Conservation (phyloP, 2,113 vertebrate genomes). For the Dromiciops gliroides region DNA sequence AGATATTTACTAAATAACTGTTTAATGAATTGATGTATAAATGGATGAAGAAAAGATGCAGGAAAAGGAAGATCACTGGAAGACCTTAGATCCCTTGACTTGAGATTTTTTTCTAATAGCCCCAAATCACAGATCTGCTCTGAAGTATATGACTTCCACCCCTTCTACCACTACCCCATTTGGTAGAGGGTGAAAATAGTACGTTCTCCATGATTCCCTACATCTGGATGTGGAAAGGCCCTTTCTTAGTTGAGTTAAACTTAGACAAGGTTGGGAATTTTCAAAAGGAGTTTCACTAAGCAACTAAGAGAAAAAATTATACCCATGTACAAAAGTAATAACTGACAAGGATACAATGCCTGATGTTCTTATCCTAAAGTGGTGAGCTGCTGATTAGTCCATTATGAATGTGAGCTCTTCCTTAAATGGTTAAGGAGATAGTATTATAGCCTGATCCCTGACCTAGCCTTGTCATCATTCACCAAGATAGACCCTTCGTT, state of each 20-base stretch:
- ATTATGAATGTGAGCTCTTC: neutral
- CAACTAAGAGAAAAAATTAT: neutral
- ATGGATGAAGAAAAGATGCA: neutral
- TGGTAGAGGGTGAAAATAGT: neutral
- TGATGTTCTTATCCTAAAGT: neutral
- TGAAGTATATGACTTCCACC: neutral
- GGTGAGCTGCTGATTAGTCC: neutral
- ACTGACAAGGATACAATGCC: neutral
- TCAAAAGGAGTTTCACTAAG: neutral
- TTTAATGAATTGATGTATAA: neutral
- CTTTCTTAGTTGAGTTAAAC: neutral
- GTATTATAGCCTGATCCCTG: neutral
- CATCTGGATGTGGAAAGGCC: neutral
- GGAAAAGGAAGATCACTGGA: neutral
- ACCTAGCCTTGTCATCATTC: neutral
- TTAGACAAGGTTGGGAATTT: neutral
- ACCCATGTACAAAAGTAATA: neutral
- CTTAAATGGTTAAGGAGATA: neutral
- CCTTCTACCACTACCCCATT: neutral
- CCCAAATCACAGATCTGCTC: neutral
- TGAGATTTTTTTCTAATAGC: neutral
- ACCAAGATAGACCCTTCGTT: neutral
- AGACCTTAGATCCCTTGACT: neutral
- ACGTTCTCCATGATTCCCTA: neutral
- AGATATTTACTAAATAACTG: slow-evolving; percentile 22